Conservation (phyloP, 1,140 invertebrate genomes). For the Diachasma alloeum region DNA sequence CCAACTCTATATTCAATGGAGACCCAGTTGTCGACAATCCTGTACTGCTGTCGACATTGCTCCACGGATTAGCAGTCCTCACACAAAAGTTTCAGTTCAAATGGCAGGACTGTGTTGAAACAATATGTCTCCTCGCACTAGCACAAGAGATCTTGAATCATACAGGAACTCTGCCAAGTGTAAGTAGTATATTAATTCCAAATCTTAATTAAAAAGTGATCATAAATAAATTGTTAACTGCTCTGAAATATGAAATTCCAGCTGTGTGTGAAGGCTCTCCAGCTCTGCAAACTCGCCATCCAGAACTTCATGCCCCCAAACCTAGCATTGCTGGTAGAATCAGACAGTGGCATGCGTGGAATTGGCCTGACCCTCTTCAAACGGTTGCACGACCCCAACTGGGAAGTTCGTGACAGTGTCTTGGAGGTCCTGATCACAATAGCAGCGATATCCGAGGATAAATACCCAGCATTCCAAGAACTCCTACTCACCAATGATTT, state of each 20-base stretch:
- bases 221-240: slow-evolving; percentile 5
- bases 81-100: slow-evolving; percentile 76
- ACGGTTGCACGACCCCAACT: slow-evolving; percentile 75
- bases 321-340: slow-evolving; percentile 74
- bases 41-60: slow-evolving; percentile 66
- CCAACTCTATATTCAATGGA: slow-evolving; percentile 54
- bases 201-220: slow-evolving; percentile 11
- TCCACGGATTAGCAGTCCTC: slow-evolving; percentile 70
- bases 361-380: slow-evolving; percentile 73
- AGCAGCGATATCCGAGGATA: slow-evolving; percentile 72
- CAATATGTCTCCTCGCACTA: slow-evolving; percentile 69
- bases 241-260: slow-evolving; percentile 47
- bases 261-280: slow-evolving; percentile 74
- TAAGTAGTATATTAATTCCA: slow-evolving; percentile 46
- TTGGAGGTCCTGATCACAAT: slow-evolving; percentile 76
- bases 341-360: slow-evolving; percentile 71
- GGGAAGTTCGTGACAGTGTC: slow-evolving; percentile 80
- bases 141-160: slow-evolving; percentile 67
- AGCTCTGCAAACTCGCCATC: slow-evolving; percentile 73
- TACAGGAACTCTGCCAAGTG: slow-evolving; percentile 64
- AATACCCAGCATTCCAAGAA: slow-evolving; percentile 80
- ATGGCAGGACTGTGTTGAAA: slow-evolving; percentile 78
- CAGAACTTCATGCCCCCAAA: slow-evolving; percentile 79
- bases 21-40: slow-evolving; percentile 60
- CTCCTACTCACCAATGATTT: slow-evolving; percentile 74